These are phyloP conservation scores for Caenorhabditis latens DNA, from an alignment of 1,140 invertebrate species.

Conservation along the genomic window DNA sequence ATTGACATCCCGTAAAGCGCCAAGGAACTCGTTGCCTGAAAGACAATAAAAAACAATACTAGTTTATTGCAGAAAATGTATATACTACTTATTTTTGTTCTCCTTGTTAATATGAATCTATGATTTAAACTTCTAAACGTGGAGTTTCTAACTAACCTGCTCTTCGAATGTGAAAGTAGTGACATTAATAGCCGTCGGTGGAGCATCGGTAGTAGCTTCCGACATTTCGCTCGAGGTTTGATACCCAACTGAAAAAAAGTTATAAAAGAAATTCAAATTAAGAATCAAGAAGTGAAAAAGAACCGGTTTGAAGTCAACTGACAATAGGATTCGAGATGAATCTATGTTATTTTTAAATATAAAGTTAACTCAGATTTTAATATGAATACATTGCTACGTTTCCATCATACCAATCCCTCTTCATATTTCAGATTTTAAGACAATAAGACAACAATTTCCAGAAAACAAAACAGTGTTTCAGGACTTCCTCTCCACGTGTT, in stretches of 20 bases:
- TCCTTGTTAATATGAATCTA: background rate
- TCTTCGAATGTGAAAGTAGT: slow-evolving; percentile 59
- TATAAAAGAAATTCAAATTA: background rate
- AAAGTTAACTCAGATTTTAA: too few species aligned
- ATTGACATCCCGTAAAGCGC: slow-evolving; percentile 67
- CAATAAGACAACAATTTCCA: background rate
- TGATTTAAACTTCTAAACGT: background rate
- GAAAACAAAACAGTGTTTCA: slow-evolving; percentile 8
- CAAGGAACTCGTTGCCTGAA: slow-evolving; percentile 65
- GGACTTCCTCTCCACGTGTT: slow-evolving; percentile 35
- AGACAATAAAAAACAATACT: slow-evolving; percentile 4
- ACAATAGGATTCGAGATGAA: too few species aligned
- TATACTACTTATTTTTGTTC: background rate
- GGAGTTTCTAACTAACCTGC: slow-evolving; percentile 39
- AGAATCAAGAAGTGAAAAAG: background rate
- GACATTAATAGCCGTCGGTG: slow-evolving; percentile 6
- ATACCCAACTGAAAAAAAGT: slow-evolving; percentile 24
- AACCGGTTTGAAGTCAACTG: background rate
- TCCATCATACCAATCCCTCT: too few species aligned
- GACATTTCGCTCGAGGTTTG: slow-evolving; percentile 31
- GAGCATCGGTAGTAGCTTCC: slow-evolving; percentile 6
- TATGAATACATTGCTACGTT: too few species aligned
- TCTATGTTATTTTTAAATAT: too few species aligned
- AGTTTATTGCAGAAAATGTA: background rate
- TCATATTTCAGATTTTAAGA: background rate